A percentile compares a stretch with the other conserved stretches of the same genome.
phyloP scores from a whole-genome alignment of 2,113 vertebrate genomes.

The Lichenostomus cassidix region DNA sequence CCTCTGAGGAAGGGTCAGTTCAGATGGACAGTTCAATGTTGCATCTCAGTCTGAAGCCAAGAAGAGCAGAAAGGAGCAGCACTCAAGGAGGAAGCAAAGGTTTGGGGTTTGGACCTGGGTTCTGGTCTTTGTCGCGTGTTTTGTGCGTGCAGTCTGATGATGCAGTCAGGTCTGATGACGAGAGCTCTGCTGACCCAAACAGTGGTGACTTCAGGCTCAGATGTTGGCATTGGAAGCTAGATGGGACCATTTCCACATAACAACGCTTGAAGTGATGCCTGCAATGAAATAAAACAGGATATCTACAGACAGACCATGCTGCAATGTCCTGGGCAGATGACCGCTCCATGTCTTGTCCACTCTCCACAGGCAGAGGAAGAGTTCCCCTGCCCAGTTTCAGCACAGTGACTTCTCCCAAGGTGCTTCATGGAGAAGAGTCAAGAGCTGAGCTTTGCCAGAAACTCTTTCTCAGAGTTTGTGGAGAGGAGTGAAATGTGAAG shows the following conservation, averaged over 20 bases:
- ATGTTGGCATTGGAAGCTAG: neutral
- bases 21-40: neutral
- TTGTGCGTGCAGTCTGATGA: rapidly evolving
- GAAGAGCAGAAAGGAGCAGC: neutral
- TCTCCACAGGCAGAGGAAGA: neutral
- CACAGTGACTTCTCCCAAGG: neutral
- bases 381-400: neutral
- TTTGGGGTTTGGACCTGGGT: neutral
- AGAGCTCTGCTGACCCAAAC: neutral
- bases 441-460: neutral
- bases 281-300: neutral
- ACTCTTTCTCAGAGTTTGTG: neutral
- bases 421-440: neutral
- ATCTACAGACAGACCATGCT: neutral
- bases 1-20: neutral
- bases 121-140: neutral
- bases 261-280: neutral
- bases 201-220: neutral
- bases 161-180: neutral
- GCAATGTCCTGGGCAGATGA: neutral
- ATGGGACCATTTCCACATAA: neutral
- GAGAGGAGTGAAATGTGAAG: neutral
- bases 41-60: neutral
- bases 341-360: neutral
- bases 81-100: neutral